Evolutionary conservation across 2,888 invertebrate species (phyloP).

Genomic region (Melieria crassipennis): DNA sequence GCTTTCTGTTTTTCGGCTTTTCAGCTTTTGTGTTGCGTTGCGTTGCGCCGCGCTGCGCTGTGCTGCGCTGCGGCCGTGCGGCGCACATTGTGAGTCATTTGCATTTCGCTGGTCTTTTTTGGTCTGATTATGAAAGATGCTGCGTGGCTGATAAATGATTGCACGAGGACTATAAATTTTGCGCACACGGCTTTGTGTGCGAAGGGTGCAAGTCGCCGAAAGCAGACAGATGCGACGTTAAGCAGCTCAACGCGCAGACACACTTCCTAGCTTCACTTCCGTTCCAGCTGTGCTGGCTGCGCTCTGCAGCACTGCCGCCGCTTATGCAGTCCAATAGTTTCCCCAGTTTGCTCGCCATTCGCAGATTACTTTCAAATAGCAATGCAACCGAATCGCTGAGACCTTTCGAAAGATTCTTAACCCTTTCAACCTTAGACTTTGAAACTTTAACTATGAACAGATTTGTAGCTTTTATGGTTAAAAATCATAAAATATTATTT

Average conservation of each 20-base stretch:
- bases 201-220: neutral
- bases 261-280: constrained; percentile 15
- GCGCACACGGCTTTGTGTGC: constrained; percentile 36
- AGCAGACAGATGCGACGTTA: neutral
- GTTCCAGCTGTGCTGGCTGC: constrained; percentile 24
- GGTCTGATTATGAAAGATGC: constrained; percentile 64
- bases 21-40: constrained; percentile 35
- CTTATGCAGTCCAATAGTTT: too few relatives aligned
- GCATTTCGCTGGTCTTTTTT: constrained; percentile 53
- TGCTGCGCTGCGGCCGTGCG: neutral
- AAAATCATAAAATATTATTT: too few relatives aligned
- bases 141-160: constrained; percentile 64
- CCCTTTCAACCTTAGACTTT: too few relatives aligned
- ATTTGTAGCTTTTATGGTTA: too few relatives aligned
- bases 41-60: constrained; percentile 2
- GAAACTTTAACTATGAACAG: too few relatives aligned
- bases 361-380: too few relatives aligned
- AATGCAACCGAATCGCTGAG: too few relatives aligned
- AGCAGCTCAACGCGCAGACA: neutral
- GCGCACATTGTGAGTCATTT: constrained; percentile 53
- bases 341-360: too few relatives aligned
- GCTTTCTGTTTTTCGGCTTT: constrained; percentile 41
- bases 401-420: too few relatives aligned
- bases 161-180: constrained; percentile 49
- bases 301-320: too few relatives aligned